phyloP scores from a whole-genome alignment of 2,797 vertebrate species.

The Sarcophilus harrisii region DNA sequence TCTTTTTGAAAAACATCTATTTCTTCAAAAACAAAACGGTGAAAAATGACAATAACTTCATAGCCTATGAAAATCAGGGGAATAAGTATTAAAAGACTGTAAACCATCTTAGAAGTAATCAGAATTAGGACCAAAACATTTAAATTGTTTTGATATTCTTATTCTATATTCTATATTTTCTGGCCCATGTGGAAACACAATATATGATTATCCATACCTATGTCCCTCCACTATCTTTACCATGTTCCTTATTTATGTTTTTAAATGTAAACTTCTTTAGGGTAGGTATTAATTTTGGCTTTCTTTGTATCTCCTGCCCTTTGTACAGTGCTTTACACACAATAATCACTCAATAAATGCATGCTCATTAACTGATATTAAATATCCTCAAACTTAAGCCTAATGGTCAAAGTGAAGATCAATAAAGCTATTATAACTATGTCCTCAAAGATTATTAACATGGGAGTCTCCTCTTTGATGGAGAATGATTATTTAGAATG shows the following conservation, averaged over 20 bases:
- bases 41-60: not conserved
- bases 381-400: not conserved
- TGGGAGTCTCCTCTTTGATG: not conserved
- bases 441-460: not conserved
- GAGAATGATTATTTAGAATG: not conserved
- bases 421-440: not conserved
- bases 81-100: not conserved
- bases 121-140: not conserved
- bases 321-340: not conserved
- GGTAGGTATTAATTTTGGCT: not conserved
- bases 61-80: not conserved
- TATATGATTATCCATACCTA: not conserved
- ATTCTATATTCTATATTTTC: not conserved
- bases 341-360: not conserved
- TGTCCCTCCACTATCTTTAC: not conserved
- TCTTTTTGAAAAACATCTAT: not conserved
- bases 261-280: not conserved
- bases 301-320: not conserved
- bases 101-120: not conserved
- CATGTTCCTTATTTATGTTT: not conserved
- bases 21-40: not conserved
- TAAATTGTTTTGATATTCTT: not conserved
- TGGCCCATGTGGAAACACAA: not conserved
- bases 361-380: not conserved
- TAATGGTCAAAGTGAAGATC: not conserved